Evolutionary conservation across 2,888 invertebrate species (phyloP).

Genomic region (Drosophila anomelani): DNA sequence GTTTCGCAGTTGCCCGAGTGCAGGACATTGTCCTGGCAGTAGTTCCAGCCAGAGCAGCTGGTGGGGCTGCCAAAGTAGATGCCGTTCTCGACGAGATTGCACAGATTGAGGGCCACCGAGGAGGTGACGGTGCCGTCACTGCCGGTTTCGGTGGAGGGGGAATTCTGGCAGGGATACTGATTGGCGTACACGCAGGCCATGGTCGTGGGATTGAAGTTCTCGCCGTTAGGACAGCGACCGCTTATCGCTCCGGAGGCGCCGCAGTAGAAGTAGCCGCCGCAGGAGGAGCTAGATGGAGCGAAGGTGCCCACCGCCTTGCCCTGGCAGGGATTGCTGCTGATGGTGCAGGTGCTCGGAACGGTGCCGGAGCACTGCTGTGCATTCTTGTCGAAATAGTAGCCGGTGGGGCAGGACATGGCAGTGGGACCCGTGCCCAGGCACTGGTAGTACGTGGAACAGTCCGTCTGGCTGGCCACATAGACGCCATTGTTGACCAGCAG

Average conservation of each 20-base stretch:
- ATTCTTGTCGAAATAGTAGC: slow-evolving; percentile 60
- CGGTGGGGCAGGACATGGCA: slow-evolving; percentile 43
- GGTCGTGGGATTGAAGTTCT: slow-evolving; percentile 58
- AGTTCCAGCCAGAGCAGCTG: slow-evolving; percentile 61
- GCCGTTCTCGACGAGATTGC: slow-evolving; percentile 51
- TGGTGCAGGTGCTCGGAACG: slow-evolving; percentile 43
- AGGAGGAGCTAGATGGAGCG: slow-evolving; percentile 53
- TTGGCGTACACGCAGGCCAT: slow-evolving; percentile 57
- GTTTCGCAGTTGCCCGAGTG: slow-evolving; percentile 43
- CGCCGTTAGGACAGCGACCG: slow-evolving; percentile 57
- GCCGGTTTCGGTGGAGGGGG: background rate
- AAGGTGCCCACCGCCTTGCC: slow-evolving; percentile 52
- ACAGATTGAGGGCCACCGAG: slow-evolving; percentile 49
- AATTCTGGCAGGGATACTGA: slow-evolving; percentile 44
- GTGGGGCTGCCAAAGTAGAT: slow-evolving; percentile 64
- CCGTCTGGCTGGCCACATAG: slow-evolving; percentile 48
- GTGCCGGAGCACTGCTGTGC: slow-evolving; percentile 51
- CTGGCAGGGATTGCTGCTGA: slow-evolving; percentile 51
- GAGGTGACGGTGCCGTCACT: background rate
- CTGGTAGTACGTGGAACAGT: slow-evolving; percentile 60
- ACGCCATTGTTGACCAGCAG: slow-evolving; percentile 52
- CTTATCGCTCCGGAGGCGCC: slow-evolving; percentile 34
- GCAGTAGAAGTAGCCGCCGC: slow-evolving; percentile 66
- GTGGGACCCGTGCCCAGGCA: slow-evolving; percentile 53
- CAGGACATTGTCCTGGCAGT: slow-evolving; percentile 49